Conservation (phyloP, 2,888 invertebrate genomes). For the Hirtodrosophila cameraria region DNA sequence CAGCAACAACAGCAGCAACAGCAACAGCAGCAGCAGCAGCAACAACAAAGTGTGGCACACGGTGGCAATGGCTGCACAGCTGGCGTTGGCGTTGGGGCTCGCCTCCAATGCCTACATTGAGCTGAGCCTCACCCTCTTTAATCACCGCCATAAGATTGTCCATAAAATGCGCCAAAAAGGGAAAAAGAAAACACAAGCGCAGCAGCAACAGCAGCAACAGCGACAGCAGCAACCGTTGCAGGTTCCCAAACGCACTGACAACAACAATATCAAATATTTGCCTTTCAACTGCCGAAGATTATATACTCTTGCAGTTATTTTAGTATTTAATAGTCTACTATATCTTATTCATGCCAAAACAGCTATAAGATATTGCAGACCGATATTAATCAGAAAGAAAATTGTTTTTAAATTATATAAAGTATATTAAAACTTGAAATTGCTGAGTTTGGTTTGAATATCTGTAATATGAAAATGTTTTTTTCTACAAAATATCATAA, state of each 20-base stretch:
- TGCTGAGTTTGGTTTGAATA: too few species aligned
- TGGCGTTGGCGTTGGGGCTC: slow-evolving; percentile 55
- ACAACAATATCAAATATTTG: too few species aligned
- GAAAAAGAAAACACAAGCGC: slow-evolving; percentile 6
- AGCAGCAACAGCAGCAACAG: slow-evolving; percentile 20
- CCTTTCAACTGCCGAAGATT: too few species aligned
- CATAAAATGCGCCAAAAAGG: slow-evolving; percentile 73
- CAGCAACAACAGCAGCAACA: neutral
- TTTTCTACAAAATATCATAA: too few species aligned
- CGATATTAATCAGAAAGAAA: too few species aligned
- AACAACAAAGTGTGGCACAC: slow-evolving; percentile 60
- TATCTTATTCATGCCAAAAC: too few species aligned
- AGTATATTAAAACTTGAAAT: too few species aligned
- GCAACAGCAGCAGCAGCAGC: slow-evolving; percentile 5
- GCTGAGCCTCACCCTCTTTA: slow-evolving; percentile 65
- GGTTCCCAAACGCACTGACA: slow-evolving; percentile 59
- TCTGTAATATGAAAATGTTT: too few species aligned
- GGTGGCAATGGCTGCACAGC: slow-evolving; percentile 59
- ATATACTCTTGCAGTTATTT: too few species aligned
- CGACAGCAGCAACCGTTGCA: slow-evolving; percentile 44
- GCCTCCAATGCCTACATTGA: slow-evolving; percentile 50
- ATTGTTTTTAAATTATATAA: too few species aligned
- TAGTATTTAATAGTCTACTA: too few species aligned
- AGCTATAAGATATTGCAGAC: too few species aligned
- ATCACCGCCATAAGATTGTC: slow-evolving; percentile 77